A percentile compares a stretch with the other conserved stretches of the same genome.
Conservation (phyloP, 2,113 vertebrate species). For the Rafetus swinhoei region DNA sequence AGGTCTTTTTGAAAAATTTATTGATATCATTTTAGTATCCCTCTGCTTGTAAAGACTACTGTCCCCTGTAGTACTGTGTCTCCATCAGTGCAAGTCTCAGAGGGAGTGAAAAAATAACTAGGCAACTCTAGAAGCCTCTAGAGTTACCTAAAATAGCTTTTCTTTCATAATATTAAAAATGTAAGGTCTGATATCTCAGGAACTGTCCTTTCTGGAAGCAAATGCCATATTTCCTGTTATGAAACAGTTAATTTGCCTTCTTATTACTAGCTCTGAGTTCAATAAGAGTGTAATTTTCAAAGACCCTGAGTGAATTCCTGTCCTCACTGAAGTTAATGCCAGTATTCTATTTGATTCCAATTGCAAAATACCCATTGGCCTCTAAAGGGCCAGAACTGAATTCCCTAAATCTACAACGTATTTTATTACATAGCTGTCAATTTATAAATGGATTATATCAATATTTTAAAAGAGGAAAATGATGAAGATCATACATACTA, state of each 20-base stretch:
- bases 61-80: not conserved
- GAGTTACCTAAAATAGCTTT: not conserved
- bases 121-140: not conserved
- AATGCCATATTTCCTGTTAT: not conserved
- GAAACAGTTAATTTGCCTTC: not conserved
- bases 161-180: not conserved
- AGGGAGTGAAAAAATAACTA: not conserved
- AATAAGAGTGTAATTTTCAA: not conserved
- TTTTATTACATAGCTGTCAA: not conserved
- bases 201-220: not conserved
- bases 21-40: not conserved
- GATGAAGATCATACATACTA: not conserved
- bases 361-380: not conserved
- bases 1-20: not conserved
- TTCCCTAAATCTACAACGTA: not conserved
- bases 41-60: constrained; percentile 4
- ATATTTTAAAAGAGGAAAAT: not conserved
- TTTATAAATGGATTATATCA: not conserved
- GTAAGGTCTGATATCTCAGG: not conserved
- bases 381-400: not conserved
- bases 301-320: not conserved
- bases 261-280: not conserved
- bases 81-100: not conserved
- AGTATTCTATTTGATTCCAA: not conserved
- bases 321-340: not conserved